phyloP scores from a whole-genome alignment of 1,140 invertebrate genomes.

The Archivesica marissinica region DNA sequence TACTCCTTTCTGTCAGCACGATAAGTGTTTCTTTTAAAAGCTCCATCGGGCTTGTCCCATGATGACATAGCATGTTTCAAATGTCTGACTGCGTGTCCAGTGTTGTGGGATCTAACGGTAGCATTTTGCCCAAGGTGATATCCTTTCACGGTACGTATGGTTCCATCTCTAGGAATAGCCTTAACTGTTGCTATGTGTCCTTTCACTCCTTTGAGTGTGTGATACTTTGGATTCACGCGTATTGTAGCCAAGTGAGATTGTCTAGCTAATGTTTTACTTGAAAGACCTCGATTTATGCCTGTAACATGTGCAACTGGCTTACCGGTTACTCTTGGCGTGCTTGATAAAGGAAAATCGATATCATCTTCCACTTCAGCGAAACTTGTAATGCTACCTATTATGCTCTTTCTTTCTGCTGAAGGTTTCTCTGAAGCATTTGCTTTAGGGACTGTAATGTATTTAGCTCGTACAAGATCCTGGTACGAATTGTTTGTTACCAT shows the following conservation, averaged over 20 bases:
- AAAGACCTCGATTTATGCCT: not conserved
- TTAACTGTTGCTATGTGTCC: constrained; percentile 41
- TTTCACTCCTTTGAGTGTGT: constrained; percentile 2
- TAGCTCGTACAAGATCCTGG: constrained; percentile 37
- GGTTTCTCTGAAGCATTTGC: not conserved
- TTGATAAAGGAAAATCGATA: not conserved
- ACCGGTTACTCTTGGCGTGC: not conserved
- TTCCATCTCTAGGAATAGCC: constrained; percentile 20
- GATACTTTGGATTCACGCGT: constrained; percentile 1
- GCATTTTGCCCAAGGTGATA: constrained; percentile 50
- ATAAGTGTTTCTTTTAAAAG: constrained; percentile 18
- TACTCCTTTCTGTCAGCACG: constrained; percentile 68
- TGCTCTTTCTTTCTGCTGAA: not conserved
- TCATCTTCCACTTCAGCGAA: not conserved
- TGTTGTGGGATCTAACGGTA: constrained; percentile 45
- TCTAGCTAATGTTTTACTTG: not conserved
- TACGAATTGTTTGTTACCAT: constrained; percentile 45
- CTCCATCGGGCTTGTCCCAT: constrained; percentile 8
- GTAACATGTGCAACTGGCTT: constrained; percentile 5
- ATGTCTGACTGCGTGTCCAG: constrained; percentile 32
- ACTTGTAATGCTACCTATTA: not conserved
- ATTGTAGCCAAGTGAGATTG: constrained; percentile 35
- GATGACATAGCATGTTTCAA: not conserved
- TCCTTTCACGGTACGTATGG: constrained; percentile 47
- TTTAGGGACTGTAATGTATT: constrained; percentile 57